A percentile compares a stretch with the other conserved stretches of the same genome.
Conservation (phyloP, 2,888 invertebrate species). For the Agelastica alni region DNA sequence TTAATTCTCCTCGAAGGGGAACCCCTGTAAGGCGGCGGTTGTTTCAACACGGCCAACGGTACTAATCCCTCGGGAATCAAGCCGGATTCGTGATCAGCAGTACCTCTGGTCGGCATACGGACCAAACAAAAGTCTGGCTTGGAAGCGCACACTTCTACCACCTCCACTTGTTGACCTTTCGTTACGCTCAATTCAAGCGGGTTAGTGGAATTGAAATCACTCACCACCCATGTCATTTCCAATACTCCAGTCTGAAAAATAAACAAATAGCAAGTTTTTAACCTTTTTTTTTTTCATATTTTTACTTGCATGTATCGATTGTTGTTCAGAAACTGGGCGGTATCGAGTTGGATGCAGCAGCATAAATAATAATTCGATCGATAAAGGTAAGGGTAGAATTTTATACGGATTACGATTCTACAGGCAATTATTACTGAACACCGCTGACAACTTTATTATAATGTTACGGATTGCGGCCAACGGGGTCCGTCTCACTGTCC, state of each 20-base stretch:
- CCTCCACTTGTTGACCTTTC: conserved; percentile 93
- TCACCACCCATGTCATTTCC: conserved; percentile 90
- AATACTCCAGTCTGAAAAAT: conserved; percentile 76
- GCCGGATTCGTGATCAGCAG: conserved; percentile 48
- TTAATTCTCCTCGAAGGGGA: conserved; percentile 60
- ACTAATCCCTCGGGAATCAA: conserved; percentile 79
- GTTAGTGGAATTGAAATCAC: conserved; percentile 80
- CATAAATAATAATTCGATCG: too few species aligned
- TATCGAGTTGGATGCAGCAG: too few species aligned
- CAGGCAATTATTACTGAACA: too few species aligned
- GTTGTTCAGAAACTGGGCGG: too few species aligned
- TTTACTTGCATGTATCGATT: not conserved
- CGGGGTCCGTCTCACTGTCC: too few species aligned
- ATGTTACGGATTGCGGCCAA: too few species aligned
- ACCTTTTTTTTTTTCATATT: not conserved
- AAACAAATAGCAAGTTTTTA: conserved; percentile 39
- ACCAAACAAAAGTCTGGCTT: conserved; percentile 75
- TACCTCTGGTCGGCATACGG: conserved; percentile 58
- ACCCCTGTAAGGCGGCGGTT: conserved; percentile 67
- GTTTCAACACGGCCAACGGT: conserved; percentile 77
- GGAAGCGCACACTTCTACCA: conserved; percentile 75
- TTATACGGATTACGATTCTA: too few species aligned
- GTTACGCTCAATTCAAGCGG: conserved; percentile 81
- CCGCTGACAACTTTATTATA: too few species aligned
- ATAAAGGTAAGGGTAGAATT: too few species aligned